Conservation (phyloP, 1,140 invertebrate genomes). For the Zaprionus kolodkinae region DNA sequence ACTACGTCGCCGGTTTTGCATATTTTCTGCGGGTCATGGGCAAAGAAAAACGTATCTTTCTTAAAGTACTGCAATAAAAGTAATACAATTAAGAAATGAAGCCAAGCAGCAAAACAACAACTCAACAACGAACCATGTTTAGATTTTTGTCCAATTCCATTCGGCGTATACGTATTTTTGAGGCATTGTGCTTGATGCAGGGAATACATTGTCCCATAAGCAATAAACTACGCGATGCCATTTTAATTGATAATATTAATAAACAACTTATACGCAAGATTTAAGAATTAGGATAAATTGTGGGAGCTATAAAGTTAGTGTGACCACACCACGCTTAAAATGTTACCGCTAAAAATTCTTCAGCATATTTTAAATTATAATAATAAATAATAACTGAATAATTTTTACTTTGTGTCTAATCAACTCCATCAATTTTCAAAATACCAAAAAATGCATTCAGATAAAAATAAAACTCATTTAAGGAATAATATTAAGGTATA, state of each 20-base stretch:
- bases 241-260: constrained; percentile 33
- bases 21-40: constrained; percentile 90
- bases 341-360: constrained; percentile 6
- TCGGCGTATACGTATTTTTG: constrained; percentile 89
- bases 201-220: constrained; percentile 90
- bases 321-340: constrained; percentile 6
- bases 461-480: background rate
- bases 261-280: constrained; percentile 28
- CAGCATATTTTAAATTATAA: background rate
- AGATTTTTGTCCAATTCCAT: constrained; percentile 87
- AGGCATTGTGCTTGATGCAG: constrained; percentile 89
- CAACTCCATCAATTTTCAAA: too few species aligned
- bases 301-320: background rate
- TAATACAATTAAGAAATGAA: background rate
- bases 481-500: background rate
- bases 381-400: background rate
- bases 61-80: constrained; percentile 89
- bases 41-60: constrained; percentile 89
- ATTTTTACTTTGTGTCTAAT: background rate
- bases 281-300: background rate
- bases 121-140: constrained; percentile 65
- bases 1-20: constrained; percentile 94
- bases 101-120: background rate
- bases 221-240: constrained; percentile 75
- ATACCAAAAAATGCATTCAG: background rate